Evolutionary conservation across 2,888 invertebrate species (phyloP).

Genomic region (Bhutanitis thaidina): DNA sequence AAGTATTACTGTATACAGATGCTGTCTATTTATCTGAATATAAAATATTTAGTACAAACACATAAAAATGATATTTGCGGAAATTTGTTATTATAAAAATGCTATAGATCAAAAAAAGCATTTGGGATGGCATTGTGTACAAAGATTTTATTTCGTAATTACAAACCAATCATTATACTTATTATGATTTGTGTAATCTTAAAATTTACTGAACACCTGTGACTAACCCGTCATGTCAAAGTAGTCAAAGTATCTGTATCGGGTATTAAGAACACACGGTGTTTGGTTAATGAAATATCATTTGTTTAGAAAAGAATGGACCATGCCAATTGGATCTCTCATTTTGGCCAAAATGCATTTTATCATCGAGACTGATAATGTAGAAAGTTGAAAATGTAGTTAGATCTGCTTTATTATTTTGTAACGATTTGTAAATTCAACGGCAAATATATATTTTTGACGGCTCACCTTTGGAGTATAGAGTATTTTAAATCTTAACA

Average conservation of each 20-base stretch:
- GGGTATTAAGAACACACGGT: conserved; percentile 47
- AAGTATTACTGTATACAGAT: conserved; percentile 6
- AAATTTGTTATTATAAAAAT: conserved; percentile 7
- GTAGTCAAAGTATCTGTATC: conserved; percentile 69
- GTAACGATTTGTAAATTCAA: conserved; percentile 61
- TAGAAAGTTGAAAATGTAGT: conserved; percentile 72
- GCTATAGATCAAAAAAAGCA: conserved; percentile 3
- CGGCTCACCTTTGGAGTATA: conserved; percentile 73
- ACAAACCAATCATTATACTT: neutral
- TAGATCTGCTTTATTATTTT: conserved; percentile 76
- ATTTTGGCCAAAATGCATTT: conserved; percentile 76
- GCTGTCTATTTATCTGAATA: conserved; percentile 14
- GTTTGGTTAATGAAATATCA: conserved; percentile 39
- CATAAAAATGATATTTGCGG: conserved; percentile 15
- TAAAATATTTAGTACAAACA: conserved; percentile 17
- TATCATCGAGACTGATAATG: conserved; percentile 76
- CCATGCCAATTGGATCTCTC: conserved; percentile 67
- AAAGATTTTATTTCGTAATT: conserved; percentile 7
- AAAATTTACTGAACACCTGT: conserved; percentile 9
- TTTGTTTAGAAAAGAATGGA: conserved; percentile 41
- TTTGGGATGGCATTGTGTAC: conserved; percentile 10
- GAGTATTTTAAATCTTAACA: conserved; percentile 64
- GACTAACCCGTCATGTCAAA: conserved; percentile 33
- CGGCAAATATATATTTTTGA: conserved; percentile 69
- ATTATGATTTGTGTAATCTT: neutral